Conservation (phyloP, 2,113 vertebrate genomes). For the Carassius auratus region DNA sequence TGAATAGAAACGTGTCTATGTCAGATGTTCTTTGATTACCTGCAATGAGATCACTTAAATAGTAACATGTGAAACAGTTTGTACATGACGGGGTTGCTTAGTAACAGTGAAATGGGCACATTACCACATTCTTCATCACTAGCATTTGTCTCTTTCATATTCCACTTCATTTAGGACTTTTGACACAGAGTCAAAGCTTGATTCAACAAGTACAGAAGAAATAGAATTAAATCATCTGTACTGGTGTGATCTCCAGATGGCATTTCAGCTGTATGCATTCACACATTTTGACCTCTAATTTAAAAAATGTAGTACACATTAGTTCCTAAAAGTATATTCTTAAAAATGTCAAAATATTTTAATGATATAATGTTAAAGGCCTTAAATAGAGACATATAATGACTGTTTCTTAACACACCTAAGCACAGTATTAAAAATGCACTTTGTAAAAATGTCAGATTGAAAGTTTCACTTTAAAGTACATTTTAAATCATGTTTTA, state of each 20-base stretch:
- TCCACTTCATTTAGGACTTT: not conserved
- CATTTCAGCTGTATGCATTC: not conserved
- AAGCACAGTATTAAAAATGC: not conserved
- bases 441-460: not conserved
- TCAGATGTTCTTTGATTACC: conserved; percentile 36
- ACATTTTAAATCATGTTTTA: not conserved
- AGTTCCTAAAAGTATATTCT: not conserved
- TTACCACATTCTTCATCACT: not conserved
- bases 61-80: conserved; percentile 20
- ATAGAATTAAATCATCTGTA: not conserved
- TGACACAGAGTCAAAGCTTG: not conserved
- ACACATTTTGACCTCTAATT: not conserved
- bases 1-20: conserved; percentile 12
- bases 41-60: conserved; percentile 36
- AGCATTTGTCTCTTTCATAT: not conserved
- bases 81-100: conserved; percentile 44
- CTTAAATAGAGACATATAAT: not conserved
- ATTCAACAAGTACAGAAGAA: not conserved
- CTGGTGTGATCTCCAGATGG: not conserved
- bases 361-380: too few species aligned
- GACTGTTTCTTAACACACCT: not conserved
- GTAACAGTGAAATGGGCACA: conserved; percentile 34
- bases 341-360: not conserved
- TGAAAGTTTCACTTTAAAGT: not conserved
- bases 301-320: not conserved